Conservation (phyloP, 2,797 vertebrate genomes). For the Danio kyathit region DNA sequence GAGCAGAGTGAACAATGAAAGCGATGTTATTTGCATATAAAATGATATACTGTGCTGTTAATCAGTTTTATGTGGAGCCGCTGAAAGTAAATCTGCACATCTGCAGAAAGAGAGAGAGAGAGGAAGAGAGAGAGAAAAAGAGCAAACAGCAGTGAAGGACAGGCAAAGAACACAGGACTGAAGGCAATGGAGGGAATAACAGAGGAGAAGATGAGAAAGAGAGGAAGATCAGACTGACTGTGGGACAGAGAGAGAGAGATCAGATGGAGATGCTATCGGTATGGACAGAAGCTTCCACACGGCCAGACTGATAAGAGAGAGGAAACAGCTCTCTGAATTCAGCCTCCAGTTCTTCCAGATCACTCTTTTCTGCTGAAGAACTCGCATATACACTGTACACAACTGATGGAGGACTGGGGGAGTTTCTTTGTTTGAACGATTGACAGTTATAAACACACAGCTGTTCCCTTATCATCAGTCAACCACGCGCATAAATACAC, state of each 20-base stretch:
- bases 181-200: slow-evolving; percentile 20
- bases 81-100: slow-evolving; percentile 31
- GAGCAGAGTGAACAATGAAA: slow-evolving; percentile 34
- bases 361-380: slow-evolving; percentile 73
- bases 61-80: slow-evolving; percentile 39
- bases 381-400: slow-evolving; percentile 60
- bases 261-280: slow-evolving; percentile 87
- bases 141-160: slow-evolving; percentile 10
- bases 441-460: slow-evolving; percentile 65
- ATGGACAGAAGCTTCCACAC: slow-evolving; percentile 71
- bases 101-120: neutral
- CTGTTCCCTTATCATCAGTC: slow-evolving; percentile 58
- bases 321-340: slow-evolving; percentile 80
- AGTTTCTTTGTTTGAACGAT: slow-evolving; percentile 14
- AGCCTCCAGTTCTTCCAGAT: slow-evolving; percentile 76
- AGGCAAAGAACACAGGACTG: slow-evolving; percentile 32
- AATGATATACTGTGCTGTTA: slow-evolving; percentile 43
- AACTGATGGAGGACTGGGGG: slow-evolving; percentile 67
- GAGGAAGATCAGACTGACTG: slow-evolving; percentile 79
- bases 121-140: slow-evolving; percentile 33
- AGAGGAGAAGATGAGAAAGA: slow-evolving; percentile 45
- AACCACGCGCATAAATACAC: slow-evolving; percentile 52
- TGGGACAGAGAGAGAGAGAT: slow-evolving; percentile 71
- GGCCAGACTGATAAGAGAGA: slow-evolving; percentile 77
- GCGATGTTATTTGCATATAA: slow-evolving; percentile 43